Conservation (phyloP, 2,888 invertebrate genomes). For the Cheilosia impressa region DNA sequence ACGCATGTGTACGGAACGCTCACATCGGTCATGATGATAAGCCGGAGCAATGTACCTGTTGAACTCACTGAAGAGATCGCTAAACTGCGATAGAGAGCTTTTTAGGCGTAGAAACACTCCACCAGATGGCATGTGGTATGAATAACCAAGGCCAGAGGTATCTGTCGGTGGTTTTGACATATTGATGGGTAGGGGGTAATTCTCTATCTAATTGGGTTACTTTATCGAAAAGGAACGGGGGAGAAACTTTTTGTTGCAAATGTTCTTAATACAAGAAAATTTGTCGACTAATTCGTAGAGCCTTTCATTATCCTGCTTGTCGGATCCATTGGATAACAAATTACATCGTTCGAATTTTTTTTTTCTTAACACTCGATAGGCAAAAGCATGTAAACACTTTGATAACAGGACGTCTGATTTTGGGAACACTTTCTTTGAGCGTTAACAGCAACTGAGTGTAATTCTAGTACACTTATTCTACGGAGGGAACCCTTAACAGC, state of each 20-base stretch:
- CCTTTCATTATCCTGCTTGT: conserved; percentile 12
- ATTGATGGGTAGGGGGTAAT: conserved; percentile 49
- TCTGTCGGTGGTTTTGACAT: conserved; percentile 84
- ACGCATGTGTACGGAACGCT: conserved; percentile 98
- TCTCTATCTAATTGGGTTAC: conserved; percentile 65
- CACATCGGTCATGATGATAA: conserved; percentile 98
- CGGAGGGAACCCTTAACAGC: background rate
- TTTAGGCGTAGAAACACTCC: conserved; percentile 91
- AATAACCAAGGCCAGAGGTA: conserved; percentile 90
- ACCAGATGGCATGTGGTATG: conserved; percentile 92
- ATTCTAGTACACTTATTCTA: background rate
- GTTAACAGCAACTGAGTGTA: background rate
- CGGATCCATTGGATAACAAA: conserved; percentile 47
- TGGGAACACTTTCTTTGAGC: conserved; percentile 13
- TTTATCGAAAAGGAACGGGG: conserved; percentile 7
- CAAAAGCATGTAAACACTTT: conserved; percentile 63
- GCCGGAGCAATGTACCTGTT: conserved; percentile 98
- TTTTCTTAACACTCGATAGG: conserved; percentile 22
- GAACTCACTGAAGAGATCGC: conserved; percentile 97
- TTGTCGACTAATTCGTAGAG: conserved; percentile 38
- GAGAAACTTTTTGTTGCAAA: conserved; percentile 15
- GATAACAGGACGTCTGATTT: conserved; percentile 45
- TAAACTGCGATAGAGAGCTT: conserved; percentile 93
- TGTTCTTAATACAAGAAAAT: conserved; percentile 1
- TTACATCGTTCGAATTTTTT: conserved; percentile 37